Conservation (phyloP, 2,797 vertebrate genomes). For the Eptatretus atami region DNA sequence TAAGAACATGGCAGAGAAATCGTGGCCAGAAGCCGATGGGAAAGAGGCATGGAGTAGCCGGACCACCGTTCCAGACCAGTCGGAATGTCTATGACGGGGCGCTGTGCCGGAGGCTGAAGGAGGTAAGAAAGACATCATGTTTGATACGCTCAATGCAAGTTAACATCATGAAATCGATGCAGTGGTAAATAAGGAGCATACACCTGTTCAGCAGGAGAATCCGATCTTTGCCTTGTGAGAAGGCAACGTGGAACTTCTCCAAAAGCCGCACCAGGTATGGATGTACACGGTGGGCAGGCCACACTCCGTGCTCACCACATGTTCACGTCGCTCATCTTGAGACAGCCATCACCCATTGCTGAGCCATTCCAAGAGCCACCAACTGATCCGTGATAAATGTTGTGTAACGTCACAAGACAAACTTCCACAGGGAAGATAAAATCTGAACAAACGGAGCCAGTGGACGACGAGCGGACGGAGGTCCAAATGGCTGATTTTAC, state of each 20-base stretch:
- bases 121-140: not conserved
- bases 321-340: constrained; percentile 19
- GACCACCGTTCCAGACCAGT: constrained; percentile 71
- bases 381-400: no score
- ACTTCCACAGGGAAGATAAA: no score
- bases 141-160: not conserved
- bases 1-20: constrained; percentile 54
- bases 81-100: constrained; percentile 58
- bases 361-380: no score
- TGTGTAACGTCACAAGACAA: no score
- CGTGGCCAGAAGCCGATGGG: constrained; percentile 92
- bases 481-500: no score
- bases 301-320: constrained; percentile 31
- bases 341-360: no score
- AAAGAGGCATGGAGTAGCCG: constrained; percentile 91
- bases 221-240: constrained; percentile 52
- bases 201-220: constrained; percentile 74
- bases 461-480: no score
- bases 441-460: no score
- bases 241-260: constrained; percentile 74
- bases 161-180: not conserved
- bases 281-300: constrained; percentile 45
- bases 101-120: constrained; percentile 39
- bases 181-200: rapidly evolving
- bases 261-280: constrained; percentile 55